phyloP scores from a whole-genome alignment of 2,888 invertebrate genomes.

The Drosophila phalerata region DNA sequence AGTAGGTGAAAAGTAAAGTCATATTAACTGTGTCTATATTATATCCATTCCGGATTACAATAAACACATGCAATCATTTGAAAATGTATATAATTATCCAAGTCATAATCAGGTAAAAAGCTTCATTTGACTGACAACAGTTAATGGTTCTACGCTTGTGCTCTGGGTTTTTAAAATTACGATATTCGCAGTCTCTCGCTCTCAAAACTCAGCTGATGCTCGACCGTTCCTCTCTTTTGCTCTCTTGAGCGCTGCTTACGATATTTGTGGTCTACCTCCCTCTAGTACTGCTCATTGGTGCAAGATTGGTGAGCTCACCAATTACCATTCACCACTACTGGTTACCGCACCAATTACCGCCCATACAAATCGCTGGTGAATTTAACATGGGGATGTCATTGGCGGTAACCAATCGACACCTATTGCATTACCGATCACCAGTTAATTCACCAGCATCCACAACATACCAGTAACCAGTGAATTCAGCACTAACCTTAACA shows the following conservation, averaged over 20 bases:
- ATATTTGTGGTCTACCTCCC: constrained; percentile 61
- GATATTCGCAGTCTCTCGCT: constrained; percentile 51
- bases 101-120: constrained; percentile 23
- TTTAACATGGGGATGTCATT: too few species aligned
- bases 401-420: too few species aligned
- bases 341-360: too few species aligned
- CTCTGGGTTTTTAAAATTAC: constrained; percentile 47
- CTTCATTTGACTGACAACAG: constrained; percentile 4
- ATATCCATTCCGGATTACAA: neutral
- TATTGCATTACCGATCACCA: too few species aligned
- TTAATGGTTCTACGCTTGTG: constrained; percentile 27
- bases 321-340: too few species aligned
- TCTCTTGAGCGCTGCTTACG: constrained; percentile 38
- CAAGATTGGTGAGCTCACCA: too few species aligned
- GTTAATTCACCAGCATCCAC: too few species aligned
- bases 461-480: too few species aligned
- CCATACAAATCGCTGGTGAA: too few species aligned
- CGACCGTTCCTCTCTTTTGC: neutral
- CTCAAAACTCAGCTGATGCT: constrained; percentile 28
- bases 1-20: constrained; percentile 3
- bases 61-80: neutral
- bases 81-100: neutral
- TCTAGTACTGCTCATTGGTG: too few species aligned
- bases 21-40: neutral
- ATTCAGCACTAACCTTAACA: too few species aligned